Conservation (phyloP, 2,888 invertebrate genomes). For the Lasioglossum pauxillum region DNA sequence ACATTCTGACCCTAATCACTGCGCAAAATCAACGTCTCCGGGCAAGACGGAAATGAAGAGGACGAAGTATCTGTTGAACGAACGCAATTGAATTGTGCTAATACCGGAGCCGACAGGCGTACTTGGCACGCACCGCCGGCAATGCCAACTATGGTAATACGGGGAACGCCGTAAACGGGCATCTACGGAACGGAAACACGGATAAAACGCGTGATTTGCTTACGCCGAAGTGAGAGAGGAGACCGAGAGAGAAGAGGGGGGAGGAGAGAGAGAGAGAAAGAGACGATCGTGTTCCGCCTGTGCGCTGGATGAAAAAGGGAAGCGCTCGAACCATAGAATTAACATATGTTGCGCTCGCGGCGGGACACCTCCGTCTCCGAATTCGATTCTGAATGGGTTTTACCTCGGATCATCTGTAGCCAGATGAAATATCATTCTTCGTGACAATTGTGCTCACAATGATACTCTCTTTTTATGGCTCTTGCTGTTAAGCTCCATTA, state of each 20-base stretch:
- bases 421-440: constrained; percentile 15
- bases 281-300: constrained; percentile 27
- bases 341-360: constrained; percentile 48
- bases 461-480: background rate
- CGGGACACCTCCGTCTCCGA: constrained; percentile 35
- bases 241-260: background rate
- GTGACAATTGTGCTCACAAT: background rate
- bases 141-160: constrained; percentile 54
- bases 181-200: constrained; percentile 56
- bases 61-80: background rate
- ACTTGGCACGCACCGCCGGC: constrained; percentile 38
- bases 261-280: constrained; percentile 30
- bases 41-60: constrained; percentile 16
- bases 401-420: background rate
- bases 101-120: constrained; percentile 23
- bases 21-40: constrained; percentile 6
- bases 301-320: constrained; percentile 27
- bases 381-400: constrained; percentile 22
- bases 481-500: background rate
- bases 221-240: background rate
- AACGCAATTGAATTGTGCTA: constrained; percentile 7
- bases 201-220: constrained; percentile 70
- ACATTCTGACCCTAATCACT: constrained; percentile 15
- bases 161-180: constrained; percentile 48
- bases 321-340: constrained; percentile 36